Conservation (phyloP, 2,113 vertebrate species). For the Apeltes quadracus region DNA sequence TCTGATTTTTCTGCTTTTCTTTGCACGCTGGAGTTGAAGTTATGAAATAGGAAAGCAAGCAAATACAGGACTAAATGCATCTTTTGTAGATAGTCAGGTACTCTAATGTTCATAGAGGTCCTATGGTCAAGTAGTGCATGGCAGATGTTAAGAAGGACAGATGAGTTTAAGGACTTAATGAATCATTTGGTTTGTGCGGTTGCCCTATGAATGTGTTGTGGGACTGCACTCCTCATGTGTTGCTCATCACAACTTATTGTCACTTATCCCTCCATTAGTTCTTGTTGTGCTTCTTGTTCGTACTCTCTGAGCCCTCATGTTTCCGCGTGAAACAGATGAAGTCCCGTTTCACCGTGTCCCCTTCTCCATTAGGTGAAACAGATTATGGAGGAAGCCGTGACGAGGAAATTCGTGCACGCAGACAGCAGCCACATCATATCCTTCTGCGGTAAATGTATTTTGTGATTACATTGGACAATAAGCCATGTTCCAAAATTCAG, state of each 20-base stretch:
- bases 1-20: not conserved
- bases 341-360: slow-evolving; percentile 13
- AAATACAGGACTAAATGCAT: not conserved
- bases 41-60: not conserved
- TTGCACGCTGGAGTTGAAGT: not conserved
- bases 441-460: slow-evolving; percentile 88
- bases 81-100: not conserved
- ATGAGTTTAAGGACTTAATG: not conserved
- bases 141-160: not conserved
- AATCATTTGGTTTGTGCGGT: not conserved
- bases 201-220: not conserved
- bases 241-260: not conserved
- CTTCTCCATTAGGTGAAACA: slow-evolving; percentile 89
- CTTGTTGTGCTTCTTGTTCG: slow-evolving; percentile 10
- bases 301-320: slow-evolving; percentile 12
- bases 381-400: slow-evolving; percentile 98
- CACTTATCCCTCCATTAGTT: not conserved
- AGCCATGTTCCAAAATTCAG: not conserved
- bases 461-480: not conserved
- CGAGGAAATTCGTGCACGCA: slow-evolving; percentile 94
- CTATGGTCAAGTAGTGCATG: not conserved
- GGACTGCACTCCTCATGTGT: not conserved
- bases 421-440: slow-evolving; percentile 98
- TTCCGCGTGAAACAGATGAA: slow-evolving; percentile 19
- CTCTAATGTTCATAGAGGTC: not conserved